Evolutionary conservation across 2,113 vertebrate genomes (phyloP).

Genomic region (Pampusana beccarii): DNA sequence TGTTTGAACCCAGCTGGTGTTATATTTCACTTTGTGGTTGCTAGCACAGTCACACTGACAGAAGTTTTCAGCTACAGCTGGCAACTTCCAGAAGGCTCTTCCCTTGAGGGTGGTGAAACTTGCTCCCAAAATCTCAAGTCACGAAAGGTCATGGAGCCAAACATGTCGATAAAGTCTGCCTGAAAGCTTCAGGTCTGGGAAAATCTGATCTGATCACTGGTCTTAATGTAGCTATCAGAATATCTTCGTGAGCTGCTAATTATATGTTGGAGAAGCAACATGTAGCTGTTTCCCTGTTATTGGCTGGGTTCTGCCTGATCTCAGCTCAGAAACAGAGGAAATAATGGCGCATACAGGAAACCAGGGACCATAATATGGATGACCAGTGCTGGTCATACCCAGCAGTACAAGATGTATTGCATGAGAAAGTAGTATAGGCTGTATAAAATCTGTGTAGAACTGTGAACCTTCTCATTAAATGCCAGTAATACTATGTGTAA

Average conservation of each 20-base stretch:
- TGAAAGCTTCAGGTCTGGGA: not conserved
- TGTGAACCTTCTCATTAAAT: not conserved
- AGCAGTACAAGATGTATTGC: not conserved
- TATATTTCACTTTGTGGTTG: conserved; percentile 32
- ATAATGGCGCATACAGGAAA: not conserved
- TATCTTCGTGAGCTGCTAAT: not conserved
- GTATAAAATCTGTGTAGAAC: not conserved
- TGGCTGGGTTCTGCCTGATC: not conserved
- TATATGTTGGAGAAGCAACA: not conserved
- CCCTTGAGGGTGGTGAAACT: not conserved
- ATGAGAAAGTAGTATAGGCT: not conserved
- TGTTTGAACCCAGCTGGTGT: not conserved
- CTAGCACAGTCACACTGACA: not conserved
- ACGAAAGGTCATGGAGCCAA: not conserved
- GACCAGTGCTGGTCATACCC: not conserved
- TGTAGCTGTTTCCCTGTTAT: not conserved
- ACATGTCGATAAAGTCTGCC: not conserved
- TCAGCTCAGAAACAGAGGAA: not conserved
- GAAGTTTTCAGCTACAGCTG: conserved; percentile 13
- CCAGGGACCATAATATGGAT: fast-evolving
- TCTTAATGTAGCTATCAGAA: not conserved
- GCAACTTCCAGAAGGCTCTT: not conserved
- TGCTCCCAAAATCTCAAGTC: not conserved
- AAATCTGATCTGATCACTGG: not conserved
- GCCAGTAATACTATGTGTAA: fast-evolving